Conservation (phyloP, 2,797 vertebrate genomes). For the Sebastes flavidus region DNA sequence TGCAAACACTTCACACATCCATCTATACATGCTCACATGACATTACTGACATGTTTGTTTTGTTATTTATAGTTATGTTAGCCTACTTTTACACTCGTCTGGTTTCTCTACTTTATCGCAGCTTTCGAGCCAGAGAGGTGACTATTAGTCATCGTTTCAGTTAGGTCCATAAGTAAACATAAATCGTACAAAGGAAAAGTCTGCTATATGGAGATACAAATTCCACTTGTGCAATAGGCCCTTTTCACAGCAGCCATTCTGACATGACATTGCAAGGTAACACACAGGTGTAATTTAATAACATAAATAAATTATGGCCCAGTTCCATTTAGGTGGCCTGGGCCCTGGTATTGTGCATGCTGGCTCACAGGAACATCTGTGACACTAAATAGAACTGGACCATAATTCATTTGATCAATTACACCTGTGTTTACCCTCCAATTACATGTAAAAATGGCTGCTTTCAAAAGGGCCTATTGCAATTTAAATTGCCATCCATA, state of each 20-base stretch:
- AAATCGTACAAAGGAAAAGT: neutral
- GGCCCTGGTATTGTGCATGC: no score
- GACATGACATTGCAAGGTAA: no score
- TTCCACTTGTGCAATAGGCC: neutral
- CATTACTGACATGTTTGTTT: neutral
- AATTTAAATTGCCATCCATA: neutral
- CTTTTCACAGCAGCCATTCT: no score
- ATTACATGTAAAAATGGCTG: no score
- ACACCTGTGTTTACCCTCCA: no score
- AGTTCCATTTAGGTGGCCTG: no score
- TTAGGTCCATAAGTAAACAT: neutral
- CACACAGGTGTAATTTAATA: no score
- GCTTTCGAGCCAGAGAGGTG: neutral
- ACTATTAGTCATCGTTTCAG: neutral
- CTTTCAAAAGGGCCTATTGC: neutral
- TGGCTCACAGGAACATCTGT: no score
- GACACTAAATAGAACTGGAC: no score
- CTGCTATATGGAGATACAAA: neutral
- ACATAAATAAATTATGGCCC: no score
- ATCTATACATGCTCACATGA: no score
- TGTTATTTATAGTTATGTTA: neutral
- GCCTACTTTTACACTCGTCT: neutral
- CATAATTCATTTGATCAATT: no score
- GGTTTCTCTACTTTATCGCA: neutral
- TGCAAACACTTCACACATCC: neutral